Conservation (phyloP, 1,140 invertebrate genomes). For the Orius insidiosus region DNA sequence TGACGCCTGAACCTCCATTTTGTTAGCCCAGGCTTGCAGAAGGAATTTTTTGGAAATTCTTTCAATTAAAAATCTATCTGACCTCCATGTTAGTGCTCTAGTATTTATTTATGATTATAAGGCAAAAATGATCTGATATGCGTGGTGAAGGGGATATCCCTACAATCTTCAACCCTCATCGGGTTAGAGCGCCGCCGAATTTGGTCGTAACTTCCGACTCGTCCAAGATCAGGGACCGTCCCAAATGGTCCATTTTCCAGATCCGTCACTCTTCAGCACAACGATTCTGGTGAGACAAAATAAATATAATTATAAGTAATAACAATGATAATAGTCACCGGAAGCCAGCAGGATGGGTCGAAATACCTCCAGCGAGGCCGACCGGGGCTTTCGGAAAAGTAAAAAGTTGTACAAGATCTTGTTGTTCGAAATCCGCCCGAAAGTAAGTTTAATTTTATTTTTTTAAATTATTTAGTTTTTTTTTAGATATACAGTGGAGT, state of each 20-base stretch:
- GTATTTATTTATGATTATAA: neutral
- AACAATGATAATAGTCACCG: constrained; percentile 24
- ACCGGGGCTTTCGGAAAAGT: constrained; percentile 23
- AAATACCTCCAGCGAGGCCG: constrained; percentile 23
- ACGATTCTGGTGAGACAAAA: constrained; percentile 28
- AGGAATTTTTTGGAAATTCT: no score
- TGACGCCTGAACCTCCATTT: no score
- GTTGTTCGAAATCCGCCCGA: constrained; percentile 50
- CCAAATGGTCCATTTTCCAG: constrained; percentile 34
- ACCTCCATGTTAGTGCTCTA: no score
- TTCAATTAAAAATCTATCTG: no score
- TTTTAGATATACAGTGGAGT: constrained; percentile 72
- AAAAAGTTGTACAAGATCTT: constrained; percentile 40
- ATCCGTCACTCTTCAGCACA: constrained; percentile 29
- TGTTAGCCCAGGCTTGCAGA: no score
- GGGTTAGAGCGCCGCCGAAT: constrained; percentile 48
- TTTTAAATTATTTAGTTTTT: constrained; percentile 6
- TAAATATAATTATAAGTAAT: neutral
- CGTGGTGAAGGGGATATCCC: constrained; percentile 43
- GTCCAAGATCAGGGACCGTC: constrained; percentile 26
- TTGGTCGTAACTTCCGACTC: constrained; percentile 24
- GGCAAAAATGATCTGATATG: constrained; percentile 19
- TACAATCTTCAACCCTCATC: constrained; percentile 55
- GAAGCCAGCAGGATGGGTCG: constrained; percentile 35
- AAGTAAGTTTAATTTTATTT: constrained; percentile 31